A percentile compares a stretch with the other conserved stretches of the same genome.
Conservation (phyloP, 2,113 vertebrate species). For the Illadopsis cleaveri region DNA sequence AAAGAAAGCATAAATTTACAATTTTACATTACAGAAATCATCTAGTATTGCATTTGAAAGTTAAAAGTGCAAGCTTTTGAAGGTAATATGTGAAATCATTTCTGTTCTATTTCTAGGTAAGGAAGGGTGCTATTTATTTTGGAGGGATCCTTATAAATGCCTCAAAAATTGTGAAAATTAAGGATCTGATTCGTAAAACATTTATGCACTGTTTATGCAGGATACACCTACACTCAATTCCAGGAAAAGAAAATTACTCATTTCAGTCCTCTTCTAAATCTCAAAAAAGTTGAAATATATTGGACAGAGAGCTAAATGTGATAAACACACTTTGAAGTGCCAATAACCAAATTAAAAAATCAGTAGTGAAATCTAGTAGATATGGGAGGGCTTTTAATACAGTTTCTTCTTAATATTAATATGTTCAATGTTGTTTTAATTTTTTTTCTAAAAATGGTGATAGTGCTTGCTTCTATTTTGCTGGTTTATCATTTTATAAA, state of each 20-base stretch:
- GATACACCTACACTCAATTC: neutral
- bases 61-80: neutral
- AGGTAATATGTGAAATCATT: neutral
- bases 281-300: neutral
- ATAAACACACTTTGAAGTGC: neutral
- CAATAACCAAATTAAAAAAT: neutral
- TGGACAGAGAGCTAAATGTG: neutral
- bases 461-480: neutral
- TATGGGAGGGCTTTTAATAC: neutral
- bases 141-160: neutral
- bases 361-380: neutral
- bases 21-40: neutral
- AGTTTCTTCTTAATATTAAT: neutral
- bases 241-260: neutral
- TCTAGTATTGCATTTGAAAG: neutral
- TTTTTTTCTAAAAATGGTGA: neutral
- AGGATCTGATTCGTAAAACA: slow-evolving; percentile 41
- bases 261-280: neutral
- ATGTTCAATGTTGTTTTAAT: neutral
- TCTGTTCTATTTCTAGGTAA: neutral
- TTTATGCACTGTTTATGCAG: slow-evolving; percentile 18
- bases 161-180: slow-evolving; percentile 39
- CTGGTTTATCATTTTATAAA: neutral
- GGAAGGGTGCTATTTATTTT: neutral
- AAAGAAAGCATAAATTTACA: neutral